A percentile compares a stretch with the other conserved stretches of the same genome.
Evolutionary conservation across 2,113 vertebrate species (phyloP).

Genomic region (Ranitomeya variabilis): DNA sequence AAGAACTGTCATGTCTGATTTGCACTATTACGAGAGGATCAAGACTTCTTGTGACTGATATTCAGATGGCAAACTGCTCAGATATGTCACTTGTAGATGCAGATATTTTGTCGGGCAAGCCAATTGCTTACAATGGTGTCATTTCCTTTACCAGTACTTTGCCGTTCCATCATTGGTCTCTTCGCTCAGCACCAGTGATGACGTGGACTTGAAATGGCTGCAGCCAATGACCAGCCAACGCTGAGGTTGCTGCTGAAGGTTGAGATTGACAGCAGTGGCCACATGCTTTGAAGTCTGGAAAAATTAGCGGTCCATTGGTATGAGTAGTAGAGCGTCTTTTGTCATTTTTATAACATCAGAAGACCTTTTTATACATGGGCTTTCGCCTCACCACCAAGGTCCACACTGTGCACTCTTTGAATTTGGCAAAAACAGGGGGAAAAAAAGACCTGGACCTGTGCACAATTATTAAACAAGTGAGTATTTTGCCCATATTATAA

Average conservation of each 20-base stretch:
- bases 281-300: too few species aligned
- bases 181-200: neutral
- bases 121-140: neutral
- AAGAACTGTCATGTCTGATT: constrained; percentile 83
- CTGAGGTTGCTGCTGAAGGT: too few species aligned
- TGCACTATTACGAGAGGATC: constrained; percentile 82
- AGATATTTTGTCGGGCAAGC: constrained; percentile 67
- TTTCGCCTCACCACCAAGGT: neutral
- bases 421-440: neutral
- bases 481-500: too few species aligned
- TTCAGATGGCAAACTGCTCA: constrained; percentile 7
- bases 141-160: too few species aligned
- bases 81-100: constrained; percentile 55
- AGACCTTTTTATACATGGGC: too few species aligned
- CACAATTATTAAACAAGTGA: too few species aligned
- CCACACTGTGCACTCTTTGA: neutral
- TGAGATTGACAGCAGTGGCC: too few species aligned
- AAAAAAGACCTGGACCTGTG: too few species aligned
- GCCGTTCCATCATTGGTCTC: too few species aligned
- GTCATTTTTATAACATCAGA: too few species aligned
- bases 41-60: constrained; percentile 58
- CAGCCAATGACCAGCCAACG: neutral
- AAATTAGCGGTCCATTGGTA: too few species aligned
- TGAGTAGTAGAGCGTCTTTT: too few species aligned
- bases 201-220: neutral